These are phyloP conservation scores for Drosophila flavopinicola DNA, from an alignment of 2,888 invertebrate species.

Conservation along the genomic window DNA sequence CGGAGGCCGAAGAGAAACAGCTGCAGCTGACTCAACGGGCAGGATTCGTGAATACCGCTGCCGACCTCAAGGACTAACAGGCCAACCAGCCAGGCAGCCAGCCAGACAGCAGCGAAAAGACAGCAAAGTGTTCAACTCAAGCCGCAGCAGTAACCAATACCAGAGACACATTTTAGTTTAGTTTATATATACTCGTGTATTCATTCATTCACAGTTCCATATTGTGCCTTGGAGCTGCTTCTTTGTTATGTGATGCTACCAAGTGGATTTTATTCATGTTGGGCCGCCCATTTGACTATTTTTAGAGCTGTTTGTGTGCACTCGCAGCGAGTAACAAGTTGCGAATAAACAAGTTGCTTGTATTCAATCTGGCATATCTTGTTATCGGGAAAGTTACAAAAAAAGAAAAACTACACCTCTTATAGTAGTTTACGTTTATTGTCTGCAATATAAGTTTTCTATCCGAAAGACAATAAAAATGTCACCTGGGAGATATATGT, in stretches of 20 bases:
- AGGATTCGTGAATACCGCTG: slow-evolving; percentile 82
- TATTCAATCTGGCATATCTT: slow-evolving; percentile 24
- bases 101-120: neutral
- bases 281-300: slow-evolving; percentile 52
- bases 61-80: slow-evolving; percentile 82
- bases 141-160: slow-evolving; percentile 27
- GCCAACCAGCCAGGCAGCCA: too few relatives aligned
- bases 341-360: slow-evolving; percentile 54
- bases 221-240: slow-evolving; percentile 38
- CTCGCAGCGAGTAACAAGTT: slow-evolving; percentile 40
- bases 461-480: too few relatives aligned
- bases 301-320: slow-evolving; percentile 43
- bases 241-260: slow-evolving; percentile 56
- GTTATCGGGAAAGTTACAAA: neutral
- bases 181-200: slow-evolving; percentile 48
- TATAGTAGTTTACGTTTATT: neutral
- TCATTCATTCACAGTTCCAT: slow-evolving; percentile 34
- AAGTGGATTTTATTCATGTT: slow-evolving; percentile 44
- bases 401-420: too few relatives aligned
- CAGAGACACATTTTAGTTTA: slow-evolving; percentile 54
- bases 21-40: slow-evolving; percentile 67
- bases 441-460: neutral
- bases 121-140: slow-evolving; percentile 29
- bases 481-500: too few relatives aligned
- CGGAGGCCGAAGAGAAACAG: slow-evolving; percentile 76